A percentile compares a stretch with the other conserved stretches of the same genome.
phyloP scores from a whole-genome alignment of 2,113 vertebrate species.

The Aleadryas rufinucha region DNA sequence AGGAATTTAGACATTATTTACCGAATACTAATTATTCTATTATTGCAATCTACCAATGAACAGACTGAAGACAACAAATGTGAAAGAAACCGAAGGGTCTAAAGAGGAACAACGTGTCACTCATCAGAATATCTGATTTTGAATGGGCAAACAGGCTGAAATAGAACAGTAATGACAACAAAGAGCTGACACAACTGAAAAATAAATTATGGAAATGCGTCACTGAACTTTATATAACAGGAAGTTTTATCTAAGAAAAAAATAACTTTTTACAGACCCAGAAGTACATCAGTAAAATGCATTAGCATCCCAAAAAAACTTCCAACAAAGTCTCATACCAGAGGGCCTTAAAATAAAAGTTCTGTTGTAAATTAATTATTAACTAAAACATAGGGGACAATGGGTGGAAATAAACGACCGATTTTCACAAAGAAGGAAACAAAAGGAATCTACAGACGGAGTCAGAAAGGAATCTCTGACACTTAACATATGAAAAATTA shows the following conservation, averaged over 20 bases:
- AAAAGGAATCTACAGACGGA: background rate
- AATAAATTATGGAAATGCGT: background rate
- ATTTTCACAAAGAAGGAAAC: background rate
- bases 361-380: background rate
- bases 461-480: background rate
- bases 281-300: background rate
- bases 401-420: background rate
- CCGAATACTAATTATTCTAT: background rate
- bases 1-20: background rate
- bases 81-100: background rate
- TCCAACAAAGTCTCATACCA: background rate
- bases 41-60: background rate
- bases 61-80: background rate
- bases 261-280: background rate
- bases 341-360: background rate
- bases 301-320: background rate
- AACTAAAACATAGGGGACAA: background rate
- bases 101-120: background rate
- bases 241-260: background rate
- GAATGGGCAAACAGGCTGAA: background rate
- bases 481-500: background rate
- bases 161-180: background rate
- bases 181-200: background rate
- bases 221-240: background rate
- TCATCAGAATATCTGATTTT: background rate